Conservation (phyloP, 2,888 invertebrate species). For the Silvanus unidentatus region DNA sequence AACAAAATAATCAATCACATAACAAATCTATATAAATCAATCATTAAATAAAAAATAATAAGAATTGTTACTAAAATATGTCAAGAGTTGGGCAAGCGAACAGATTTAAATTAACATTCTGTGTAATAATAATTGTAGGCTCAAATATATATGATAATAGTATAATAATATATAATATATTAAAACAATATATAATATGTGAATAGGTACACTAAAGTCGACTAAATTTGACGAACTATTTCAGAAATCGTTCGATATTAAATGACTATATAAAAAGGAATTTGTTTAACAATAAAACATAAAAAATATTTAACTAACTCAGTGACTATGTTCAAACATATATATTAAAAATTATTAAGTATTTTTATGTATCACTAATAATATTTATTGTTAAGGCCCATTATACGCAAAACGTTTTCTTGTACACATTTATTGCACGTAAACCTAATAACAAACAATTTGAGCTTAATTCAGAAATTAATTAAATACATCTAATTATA, state of each 20-base stretch:
- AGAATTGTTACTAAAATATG: no score
- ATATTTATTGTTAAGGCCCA: no score
- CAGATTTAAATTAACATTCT: no score
- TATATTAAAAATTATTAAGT: neutral
- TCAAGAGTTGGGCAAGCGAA: no score
- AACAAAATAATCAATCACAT: conserved; percentile 7
- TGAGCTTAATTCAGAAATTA: conserved; percentile 5
- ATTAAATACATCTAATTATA: no score
- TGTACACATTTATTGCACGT: conserved; percentile 4
- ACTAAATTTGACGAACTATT: conserved; percentile 16
- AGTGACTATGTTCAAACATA: neutral
- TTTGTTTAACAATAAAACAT: neutral
- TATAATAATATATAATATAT: conserved; percentile 1
- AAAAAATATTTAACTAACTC: neutral
- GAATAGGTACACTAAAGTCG: conserved; percentile 28
- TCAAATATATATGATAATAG: conserved; percentile 9
- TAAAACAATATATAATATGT: conserved; percentile 7
- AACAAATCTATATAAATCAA: no score
- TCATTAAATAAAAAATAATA: no score
- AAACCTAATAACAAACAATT: conserved; percentile 14
- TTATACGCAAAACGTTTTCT: no score
- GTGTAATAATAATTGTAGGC: no score
- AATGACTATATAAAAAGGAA: neutral
- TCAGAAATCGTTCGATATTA: neutral
- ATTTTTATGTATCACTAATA: neutral